A percentile compares a stretch with the other conserved stretches of the same genome.
phyloP scores from a whole-genome alignment of 2,888 invertebrate genomes.

The Asteroscopus sphinx region DNA sequence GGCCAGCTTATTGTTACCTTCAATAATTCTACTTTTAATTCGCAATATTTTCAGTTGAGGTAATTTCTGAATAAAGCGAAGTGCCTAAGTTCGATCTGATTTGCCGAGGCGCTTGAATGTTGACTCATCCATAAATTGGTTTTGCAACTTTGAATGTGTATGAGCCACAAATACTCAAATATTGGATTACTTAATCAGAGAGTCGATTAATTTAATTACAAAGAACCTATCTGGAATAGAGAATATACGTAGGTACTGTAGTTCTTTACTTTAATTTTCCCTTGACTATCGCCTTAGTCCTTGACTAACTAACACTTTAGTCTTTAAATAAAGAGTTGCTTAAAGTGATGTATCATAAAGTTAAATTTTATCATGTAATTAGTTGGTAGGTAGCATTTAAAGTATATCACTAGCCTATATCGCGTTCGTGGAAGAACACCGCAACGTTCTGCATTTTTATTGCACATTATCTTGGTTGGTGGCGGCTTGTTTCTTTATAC shows the following conservation, averaged over 20 bases:
- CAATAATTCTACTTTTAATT: slow-evolving; percentile 59
- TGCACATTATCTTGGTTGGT: slow-evolving; percentile 75
- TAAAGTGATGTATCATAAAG: slow-evolving; percentile 42
- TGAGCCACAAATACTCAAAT: slow-evolving; percentile 20
- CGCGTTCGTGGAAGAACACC: slow-evolving; percentile 70
- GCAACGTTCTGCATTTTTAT: slow-evolving; percentile 80
- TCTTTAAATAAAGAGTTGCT: slow-evolving; percentile 11
- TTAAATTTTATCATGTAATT: slow-evolving; percentile 63
- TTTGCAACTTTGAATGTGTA: slow-evolving; percentile 32
- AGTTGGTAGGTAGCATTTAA: slow-evolving; percentile 66
- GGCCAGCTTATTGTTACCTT: slow-evolving; percentile 72
- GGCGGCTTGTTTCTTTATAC: slow-evolving; percentile 68
- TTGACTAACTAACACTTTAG: slow-evolving; percentile 6
- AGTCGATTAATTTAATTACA: slow-evolving; percentile 13
- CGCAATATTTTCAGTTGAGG: slow-evolving; percentile 45
- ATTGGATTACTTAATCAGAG: slow-evolving; percentile 18
- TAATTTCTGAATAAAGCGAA: slow-evolving; percentile 28
- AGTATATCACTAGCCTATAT: slow-evolving; percentile 68
- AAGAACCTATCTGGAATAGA: slow-evolving; percentile 7
- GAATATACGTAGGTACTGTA: background rate
- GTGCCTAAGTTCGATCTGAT: slow-evolving; percentile 20
- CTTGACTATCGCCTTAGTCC: slow-evolving; percentile 4
- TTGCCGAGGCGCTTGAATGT: slow-evolving; percentile 21
- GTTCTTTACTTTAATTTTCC: background rate
- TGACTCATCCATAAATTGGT: slow-evolving; percentile 20